Evolutionary conservation across 2,797 vertebrate genomes (phyloP).

Genomic region (Hippoglossus hippoglossus): DNA sequence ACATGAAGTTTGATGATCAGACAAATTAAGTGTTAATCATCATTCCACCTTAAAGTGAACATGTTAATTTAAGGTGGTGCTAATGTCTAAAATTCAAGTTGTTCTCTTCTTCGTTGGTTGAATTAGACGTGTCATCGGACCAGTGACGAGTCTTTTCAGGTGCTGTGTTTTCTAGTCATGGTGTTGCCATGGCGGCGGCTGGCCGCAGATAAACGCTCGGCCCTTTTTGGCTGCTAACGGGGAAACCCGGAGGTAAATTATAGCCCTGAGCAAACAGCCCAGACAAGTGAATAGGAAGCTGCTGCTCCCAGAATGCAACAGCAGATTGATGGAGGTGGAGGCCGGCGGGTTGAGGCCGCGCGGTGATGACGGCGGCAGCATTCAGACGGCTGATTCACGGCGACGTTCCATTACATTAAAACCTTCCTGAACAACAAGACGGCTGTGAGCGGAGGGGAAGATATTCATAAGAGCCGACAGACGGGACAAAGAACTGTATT

Average conservation of each 20-base stretch:
- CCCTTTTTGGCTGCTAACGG: constrained; percentile 78
- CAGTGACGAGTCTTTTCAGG: constrained; percentile 34
- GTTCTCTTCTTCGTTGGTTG: no score
- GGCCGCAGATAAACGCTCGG: constrained; percentile 65
- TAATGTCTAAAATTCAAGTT: no score
- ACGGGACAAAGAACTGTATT: constrained; percentile 49
- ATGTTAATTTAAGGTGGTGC: no score
- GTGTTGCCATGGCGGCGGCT: constrained; percentile 72
- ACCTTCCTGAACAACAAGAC: constrained; percentile 76
- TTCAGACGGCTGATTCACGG: constrained; percentile 62
- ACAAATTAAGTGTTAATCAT: no score
- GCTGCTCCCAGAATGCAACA: constrained; percentile 74
- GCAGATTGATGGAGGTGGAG: constrained; percentile 84
- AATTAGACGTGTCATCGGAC: neutral
- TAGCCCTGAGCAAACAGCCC: constrained; percentile 81
- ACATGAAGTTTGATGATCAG: no score
- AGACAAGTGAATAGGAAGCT: constrained; percentile 82
- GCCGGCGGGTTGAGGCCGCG: constrained; percentile 75
- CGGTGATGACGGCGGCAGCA: constrained; percentile 59
- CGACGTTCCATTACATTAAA: constrained; percentile 80
- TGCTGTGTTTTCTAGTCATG: constrained; percentile 22
- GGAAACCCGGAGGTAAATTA: constrained; percentile 85
- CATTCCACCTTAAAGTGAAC: neutral
- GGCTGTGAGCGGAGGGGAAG: constrained; percentile 65
- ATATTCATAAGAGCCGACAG: constrained; percentile 59